Conservation (phyloP, 2,888 invertebrate genomes). For the Vesta saturnalis region DNA sequence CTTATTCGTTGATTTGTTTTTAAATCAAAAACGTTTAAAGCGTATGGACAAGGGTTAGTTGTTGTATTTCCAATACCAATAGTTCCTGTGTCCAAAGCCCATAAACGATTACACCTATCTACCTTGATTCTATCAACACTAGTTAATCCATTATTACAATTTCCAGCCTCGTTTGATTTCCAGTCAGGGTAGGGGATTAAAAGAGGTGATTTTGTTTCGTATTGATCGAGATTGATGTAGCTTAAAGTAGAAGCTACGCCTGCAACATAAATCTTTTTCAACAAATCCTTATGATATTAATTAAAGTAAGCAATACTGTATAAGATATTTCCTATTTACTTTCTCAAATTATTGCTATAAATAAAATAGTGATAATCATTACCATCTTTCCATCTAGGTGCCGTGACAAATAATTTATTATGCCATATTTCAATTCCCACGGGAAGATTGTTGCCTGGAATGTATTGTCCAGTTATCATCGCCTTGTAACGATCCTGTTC, state of each 20-base stretch:
- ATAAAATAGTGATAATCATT: slow-evolving; percentile 40
- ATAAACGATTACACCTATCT: slow-evolving; percentile 81
- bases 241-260: slow-evolving; percentile 85
- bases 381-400: slow-evolving; percentile 85
- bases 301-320: no score
- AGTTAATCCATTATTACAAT: slow-evolving; percentile 77
- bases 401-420: slow-evolving; percentile 83
- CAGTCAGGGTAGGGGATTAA: slow-evolving; percentile 83
- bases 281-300: no score
- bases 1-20: slow-evolving; percentile 76
- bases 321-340: no score
- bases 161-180: slow-evolving; percentile 78
- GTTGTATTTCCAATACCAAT: slow-evolving; percentile 81
- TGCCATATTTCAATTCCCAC: slow-evolving; percentile 85
- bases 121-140: slow-evolving; percentile 84
- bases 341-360: not conserved
- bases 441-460: slow-evolving; percentile 82
- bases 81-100: slow-evolving; percentile 87
- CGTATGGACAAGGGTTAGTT: slow-evolving; percentile 81
- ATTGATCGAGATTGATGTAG: slow-evolving; percentile 76
- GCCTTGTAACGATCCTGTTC: slow-evolving; percentile 70
- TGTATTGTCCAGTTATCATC: slow-evolving; percentile 70
- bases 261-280: slow-evolving; percentile 54
- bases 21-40: slow-evolving; percentile 80
- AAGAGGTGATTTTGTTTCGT: slow-evolving; percentile 74